Evolutionary conservation across 2,113 vertebrate genomes (phyloP), one percentile per base, ranked within the genome.

Genomic region (Dromas ardeola): DNA sequence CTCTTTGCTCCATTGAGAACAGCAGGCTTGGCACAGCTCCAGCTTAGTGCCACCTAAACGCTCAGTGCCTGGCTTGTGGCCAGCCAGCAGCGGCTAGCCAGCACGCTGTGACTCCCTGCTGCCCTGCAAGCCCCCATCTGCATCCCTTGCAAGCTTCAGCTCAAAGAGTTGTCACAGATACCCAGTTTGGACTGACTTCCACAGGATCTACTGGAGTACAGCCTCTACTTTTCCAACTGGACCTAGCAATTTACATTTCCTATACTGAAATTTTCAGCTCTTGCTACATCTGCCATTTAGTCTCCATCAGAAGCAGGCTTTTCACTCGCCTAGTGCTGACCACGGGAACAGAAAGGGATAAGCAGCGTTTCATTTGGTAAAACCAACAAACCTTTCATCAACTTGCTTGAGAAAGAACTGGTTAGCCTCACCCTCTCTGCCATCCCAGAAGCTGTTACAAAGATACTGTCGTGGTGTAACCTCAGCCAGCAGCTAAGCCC

Each of bases 31-130:
- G 42, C 81, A 26, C 27, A n/a, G 36, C 49, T 45, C 23, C 61
- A 49, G 32, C 67, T 26, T 6, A 22, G 32, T 21, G 47, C 26
- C 1, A 0, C 1, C 0, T 6, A 29, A 9, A 7, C 0, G 1
- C 32, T 36, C 36, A 11, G 2, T 10, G 47, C 61, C 42, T 21
- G 74, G n/a, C 67, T 74, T 0, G 1, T 5, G n/a, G 72, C 53
- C 40, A 67, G 59, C 40, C 30, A 23, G 38, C 29, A 38, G 73
- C 1, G 2, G 47, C 42, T 25, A 20, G 10, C 27, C 34, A 15
- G 47, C 22, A 61, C 4, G 0, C 47, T 36, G 27, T 21, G 30
- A 42, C 29, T 76, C 61, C 61, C 36, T 29, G 30, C 86, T 62
- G 47, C 45, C 34, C 36, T 52, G 61, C 74, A 50, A 3, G 40